phyloP scores from a whole-genome alignment of 2,113 vertebrate genomes.

The Epinephelus moara region DNA sequence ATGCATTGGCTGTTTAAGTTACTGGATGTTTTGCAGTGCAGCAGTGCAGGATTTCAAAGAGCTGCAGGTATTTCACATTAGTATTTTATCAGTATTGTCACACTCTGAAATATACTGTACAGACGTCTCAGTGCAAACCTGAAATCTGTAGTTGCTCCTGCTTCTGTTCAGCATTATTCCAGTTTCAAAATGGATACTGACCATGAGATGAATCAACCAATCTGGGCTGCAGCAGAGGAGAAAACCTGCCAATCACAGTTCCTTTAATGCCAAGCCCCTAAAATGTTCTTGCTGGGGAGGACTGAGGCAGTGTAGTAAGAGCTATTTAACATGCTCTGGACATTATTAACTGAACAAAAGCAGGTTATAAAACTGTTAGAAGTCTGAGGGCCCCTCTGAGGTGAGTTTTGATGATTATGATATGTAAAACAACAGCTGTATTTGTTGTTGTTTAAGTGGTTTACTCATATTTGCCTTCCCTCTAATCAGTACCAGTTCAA shows the following conservation, averaged over 20 bases:
- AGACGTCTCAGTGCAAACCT: background rate
- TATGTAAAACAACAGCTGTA: too few relatives aligned
- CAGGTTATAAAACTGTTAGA: too few relatives aligned
- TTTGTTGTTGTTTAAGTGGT: too few relatives aligned
- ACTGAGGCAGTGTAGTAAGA: too few relatives aligned
- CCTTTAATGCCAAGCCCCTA: background rate
- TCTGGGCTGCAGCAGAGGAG: background rate
- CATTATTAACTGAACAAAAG: too few relatives aligned
- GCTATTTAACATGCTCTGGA: too few relatives aligned
- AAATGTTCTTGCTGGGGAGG: background rate
- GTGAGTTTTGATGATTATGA: too few relatives aligned
- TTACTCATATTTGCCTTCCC: too few relatives aligned
- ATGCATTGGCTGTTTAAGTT: constrained; percentile 1
- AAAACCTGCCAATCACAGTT: background rate
- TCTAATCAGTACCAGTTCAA: too few relatives aligned
- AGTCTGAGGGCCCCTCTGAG: too few relatives aligned
- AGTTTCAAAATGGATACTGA: background rate
- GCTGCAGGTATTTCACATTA: background rate
- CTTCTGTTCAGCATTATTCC: background rate
- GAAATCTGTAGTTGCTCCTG: background rate
- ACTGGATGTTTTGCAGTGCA: background rate
- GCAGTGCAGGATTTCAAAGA: constrained; percentile 19
- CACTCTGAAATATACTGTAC: background rate
- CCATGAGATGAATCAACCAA: too few relatives aligned
- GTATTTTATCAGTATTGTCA: background rate